Evolutionary conservation across 2,113 vertebrate species (phyloP).

Genomic region (Malurus melanocephalus): DNA sequence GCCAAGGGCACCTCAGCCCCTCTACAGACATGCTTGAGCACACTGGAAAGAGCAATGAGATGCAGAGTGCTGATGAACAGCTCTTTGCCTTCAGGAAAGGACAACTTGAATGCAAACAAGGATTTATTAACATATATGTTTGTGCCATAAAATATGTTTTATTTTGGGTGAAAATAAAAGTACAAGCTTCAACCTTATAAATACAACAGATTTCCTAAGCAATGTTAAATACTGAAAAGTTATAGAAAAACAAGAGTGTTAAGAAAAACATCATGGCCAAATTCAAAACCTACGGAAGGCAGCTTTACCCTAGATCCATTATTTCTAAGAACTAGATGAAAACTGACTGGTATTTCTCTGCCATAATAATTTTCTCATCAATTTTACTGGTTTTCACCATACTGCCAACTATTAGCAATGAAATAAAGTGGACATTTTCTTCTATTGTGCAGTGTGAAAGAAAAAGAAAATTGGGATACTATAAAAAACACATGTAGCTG

Average conservation of each 20-base stretch:
- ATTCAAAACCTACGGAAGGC: not conserved
- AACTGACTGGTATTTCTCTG: not conserved
- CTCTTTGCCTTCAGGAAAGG: not conserved
- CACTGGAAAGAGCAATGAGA: not conserved
- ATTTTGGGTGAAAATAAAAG: not conserved
- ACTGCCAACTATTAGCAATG: not conserved
- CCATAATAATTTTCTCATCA: not conserved
- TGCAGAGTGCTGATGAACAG: not conserved
- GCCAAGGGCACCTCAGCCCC: not conserved
- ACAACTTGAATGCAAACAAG: not conserved
- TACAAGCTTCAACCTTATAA: not conserved
- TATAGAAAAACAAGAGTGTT: not conserved
- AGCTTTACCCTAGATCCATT: not conserved
- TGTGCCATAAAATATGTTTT: not conserved
- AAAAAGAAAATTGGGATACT: not conserved
- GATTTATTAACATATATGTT: not conserved
- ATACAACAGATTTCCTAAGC: not conserved
- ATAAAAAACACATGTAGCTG: not conserved
- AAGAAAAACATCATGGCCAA: not conserved
- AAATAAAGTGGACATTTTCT: slow-evolving; percentile 28
- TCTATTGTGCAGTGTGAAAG: not conserved
- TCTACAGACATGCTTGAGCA: not conserved
- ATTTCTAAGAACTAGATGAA: not conserved
- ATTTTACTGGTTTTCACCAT: not conserved
- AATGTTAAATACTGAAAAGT: not conserved